Percentiles rank a stretch among this genome's conserved stretches.
phyloP scores from a whole-genome alignment of 2,113 vertebrate genomes.

The Acrocephalus kingi region DNA sequence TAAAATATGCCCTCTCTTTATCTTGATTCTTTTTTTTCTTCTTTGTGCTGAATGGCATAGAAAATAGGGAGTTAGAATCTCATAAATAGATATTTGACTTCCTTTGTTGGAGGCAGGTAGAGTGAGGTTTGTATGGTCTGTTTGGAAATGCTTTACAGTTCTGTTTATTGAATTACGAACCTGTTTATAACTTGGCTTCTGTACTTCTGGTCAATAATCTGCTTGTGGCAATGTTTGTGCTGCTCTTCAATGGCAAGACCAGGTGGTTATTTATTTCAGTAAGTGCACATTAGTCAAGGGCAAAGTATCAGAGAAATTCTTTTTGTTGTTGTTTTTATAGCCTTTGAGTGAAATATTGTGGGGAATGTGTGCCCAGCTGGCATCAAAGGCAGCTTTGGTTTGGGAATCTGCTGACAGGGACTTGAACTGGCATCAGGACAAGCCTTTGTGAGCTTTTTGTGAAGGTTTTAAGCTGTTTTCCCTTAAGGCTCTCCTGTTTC shows the following conservation, averaged over 20 bases:
- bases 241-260: neutral
- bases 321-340: neutral
- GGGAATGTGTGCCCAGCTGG: neutral
- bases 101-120: neutral
- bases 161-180: neutral
- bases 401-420: neutral
- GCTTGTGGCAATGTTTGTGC: neutral
- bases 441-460: neutral
- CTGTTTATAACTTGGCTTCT: neutral
- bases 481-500: neutral
- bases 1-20: slow-evolving; percentile 31
- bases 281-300: neutral
- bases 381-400: neutral
- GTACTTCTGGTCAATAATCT: neutral
- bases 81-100: slow-evolving; percentile 8
- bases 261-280: neutral
- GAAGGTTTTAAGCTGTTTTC: neutral
- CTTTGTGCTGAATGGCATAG: neutral
- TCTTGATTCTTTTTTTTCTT: slow-evolving; percentile 29
- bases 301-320: neutral
- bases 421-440: neutral
- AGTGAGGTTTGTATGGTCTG: neutral
- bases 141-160: neutral
- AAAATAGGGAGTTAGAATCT: slow-evolving; percentile 21
- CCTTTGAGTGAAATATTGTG: neutral